Evolutionary conservation across 2,797 vertebrate species (phyloP).

Genomic region (Mormyrus proboscirostris): DNA sequence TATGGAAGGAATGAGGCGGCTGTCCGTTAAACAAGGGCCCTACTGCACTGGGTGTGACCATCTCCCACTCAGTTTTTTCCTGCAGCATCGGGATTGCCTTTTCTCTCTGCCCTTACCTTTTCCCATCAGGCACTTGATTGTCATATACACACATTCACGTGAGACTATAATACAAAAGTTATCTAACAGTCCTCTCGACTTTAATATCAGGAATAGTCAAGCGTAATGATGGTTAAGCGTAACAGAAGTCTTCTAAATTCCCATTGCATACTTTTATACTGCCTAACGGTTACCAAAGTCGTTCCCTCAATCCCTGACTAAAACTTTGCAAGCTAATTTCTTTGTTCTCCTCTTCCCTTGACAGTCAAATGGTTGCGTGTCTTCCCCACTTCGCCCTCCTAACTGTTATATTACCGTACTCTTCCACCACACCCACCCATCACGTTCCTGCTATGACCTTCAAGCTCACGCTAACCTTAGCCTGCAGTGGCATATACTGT

Average conservation of each 20-base stretch:
- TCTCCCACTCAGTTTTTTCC: background rate
- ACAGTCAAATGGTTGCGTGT: background rate
- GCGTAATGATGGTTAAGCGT: background rate
- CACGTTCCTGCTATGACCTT: background rate
- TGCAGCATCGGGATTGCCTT: background rate
- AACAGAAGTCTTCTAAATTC: background rate
- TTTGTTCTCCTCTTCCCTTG: background rate
- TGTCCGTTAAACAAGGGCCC: constrained; percentile 15
- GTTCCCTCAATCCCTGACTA: background rate
- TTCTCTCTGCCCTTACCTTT: background rate
- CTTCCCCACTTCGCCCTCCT: background rate
- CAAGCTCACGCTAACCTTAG: constrained; percentile 9
- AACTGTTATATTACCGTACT: background rate
- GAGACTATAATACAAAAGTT: background rate
- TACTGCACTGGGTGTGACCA: background rate
- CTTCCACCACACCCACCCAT: background rate
- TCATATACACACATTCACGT: background rate
- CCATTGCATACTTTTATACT: background rate
- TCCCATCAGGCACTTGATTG: background rate
- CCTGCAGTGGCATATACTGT: background rate
- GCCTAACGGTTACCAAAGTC: background rate
- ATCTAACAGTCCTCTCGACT: background rate
- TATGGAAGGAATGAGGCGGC: background rate
- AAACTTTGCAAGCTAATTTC: background rate
- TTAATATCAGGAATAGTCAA: background rate